These are phyloP conservation scores for Hymenopus coronatus DNA, from an alignment of 2,888 invertebrate genomes.

Conservation along the genomic window DNA sequence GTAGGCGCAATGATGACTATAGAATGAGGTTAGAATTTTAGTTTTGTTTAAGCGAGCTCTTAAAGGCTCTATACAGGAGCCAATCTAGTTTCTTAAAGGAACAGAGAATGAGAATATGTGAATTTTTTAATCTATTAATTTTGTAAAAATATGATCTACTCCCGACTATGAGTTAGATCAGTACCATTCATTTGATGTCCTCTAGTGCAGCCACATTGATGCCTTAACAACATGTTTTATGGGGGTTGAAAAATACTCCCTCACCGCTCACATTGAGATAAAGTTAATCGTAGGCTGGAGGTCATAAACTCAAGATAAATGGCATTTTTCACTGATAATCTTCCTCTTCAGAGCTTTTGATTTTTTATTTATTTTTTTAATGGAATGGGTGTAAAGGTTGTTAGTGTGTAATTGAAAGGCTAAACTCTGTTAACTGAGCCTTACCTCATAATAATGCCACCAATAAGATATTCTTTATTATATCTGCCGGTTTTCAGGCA, in stretches of 20 bases:
- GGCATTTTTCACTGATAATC: neutral
- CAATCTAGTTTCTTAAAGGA: neutral
- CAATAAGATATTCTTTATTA: neutral
- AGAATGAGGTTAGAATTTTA: neutral
- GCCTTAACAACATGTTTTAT: conserved; percentile 22
- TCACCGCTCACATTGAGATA: neutral
- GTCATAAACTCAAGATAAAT: neutral
- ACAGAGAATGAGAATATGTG: neutral
- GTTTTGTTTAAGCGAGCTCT: neutral
- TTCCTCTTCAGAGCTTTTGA: neutral
- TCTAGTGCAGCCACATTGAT: conserved; percentile 26
- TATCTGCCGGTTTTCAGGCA: too few relatives aligned
- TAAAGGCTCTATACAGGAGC: neutral
- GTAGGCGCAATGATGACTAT: conserved; percentile 2
- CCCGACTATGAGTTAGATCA: conserved; percentile 1
- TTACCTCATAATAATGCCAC: neutral
- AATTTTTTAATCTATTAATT: conserved; percentile 2
- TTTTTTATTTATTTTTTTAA: neutral
- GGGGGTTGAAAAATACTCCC: neutral
- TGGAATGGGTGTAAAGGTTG: neutral
- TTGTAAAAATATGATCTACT: neutral
- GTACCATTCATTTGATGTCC: conserved; percentile 9
- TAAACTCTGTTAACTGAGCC: neutral
- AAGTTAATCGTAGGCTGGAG: conserved; percentile 12
- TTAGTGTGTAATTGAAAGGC: neutral